These are phyloP conservation scores for Taxidea taxus DNA, from an alignment of 2,113 vertebrate species.

Conservation along the genomic window DNA sequence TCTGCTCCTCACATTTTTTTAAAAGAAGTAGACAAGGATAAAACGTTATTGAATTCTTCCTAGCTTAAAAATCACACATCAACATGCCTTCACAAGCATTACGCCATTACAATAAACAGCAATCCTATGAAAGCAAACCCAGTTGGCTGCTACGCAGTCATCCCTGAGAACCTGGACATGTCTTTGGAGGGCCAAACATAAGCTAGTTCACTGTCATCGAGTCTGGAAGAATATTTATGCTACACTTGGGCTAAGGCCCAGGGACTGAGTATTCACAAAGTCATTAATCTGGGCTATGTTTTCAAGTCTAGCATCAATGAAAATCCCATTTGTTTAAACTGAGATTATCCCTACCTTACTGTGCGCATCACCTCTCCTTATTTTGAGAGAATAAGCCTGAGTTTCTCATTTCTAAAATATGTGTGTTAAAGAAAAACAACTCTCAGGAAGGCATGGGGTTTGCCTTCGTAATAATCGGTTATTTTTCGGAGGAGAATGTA, in stretches of 20 bases:
- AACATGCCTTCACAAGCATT: neutral
- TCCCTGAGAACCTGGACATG: neutral
- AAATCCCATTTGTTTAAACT: conserved; percentile 35
- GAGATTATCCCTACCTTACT: neutral
- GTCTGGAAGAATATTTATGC: conserved; percentile 15
- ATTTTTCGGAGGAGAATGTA: neutral
- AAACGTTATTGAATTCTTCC: neutral
- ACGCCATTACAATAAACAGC: neutral
- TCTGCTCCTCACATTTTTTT: neutral
- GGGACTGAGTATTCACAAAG: neutral
- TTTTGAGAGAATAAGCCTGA: neutral
- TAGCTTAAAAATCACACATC: neutral
- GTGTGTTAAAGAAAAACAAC: neutral
- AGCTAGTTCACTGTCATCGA: neutral
- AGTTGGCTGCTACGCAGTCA: neutral
- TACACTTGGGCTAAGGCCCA: neutral
- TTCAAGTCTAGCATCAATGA: neutral
- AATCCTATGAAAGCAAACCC: neutral
- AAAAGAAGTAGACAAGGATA: neutral
- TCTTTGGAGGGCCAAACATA: neutral
- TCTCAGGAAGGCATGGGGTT: neutral
- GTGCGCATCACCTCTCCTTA: neutral
- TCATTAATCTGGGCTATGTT: neutral
- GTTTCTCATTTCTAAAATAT: neutral
- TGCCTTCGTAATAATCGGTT: neutral